A percentile compares a stretch with the other conserved stretches of the same genome.
These are phyloP conservation scores for Syngnathus typhle DNA, from an alignment of 2,113 vertebrate genomes.

Conservation along the genomic window DNA sequence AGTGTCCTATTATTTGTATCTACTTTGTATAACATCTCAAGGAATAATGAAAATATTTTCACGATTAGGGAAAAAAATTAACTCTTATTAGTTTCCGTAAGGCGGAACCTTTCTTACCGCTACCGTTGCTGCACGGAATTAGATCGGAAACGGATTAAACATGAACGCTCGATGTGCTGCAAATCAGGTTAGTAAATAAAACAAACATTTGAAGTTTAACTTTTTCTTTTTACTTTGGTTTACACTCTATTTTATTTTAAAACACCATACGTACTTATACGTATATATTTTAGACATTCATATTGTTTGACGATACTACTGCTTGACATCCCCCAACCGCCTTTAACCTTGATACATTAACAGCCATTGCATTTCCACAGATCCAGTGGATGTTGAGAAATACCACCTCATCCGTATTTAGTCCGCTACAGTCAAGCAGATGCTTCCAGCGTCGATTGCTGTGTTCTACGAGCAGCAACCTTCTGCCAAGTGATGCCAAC, in stretches of 20 bases:
- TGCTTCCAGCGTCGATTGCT: constrained; percentile 12
- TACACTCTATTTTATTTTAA: too few relatives aligned
- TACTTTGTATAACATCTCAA: too few relatives aligned
- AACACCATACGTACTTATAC: not conserved
- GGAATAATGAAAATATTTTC: too few relatives aligned
- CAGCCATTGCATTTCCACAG: constrained; percentile 22
- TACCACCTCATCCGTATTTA: not conserved
- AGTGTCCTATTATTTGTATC: not conserved
- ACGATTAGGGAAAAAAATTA: too few relatives aligned
- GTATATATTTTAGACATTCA: too few relatives aligned
- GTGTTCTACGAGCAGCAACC: constrained; percentile 30
- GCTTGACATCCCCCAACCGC: not conserved
- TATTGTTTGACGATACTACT: not conserved
- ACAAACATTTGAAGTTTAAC: not conserved
- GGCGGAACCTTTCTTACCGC: not conserved
- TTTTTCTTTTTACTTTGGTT: not conserved
- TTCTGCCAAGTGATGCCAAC: not conserved
- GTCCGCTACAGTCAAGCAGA: constrained; percentile 6
- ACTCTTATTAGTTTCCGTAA: too few relatives aligned
- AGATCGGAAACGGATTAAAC: not conserved
- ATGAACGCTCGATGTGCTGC: not conserved
- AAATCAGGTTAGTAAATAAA: not conserved
- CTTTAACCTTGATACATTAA: constrained; percentile 4
- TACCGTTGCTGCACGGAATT: not conserved
- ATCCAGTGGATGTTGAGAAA: constrained; percentile 45